These are phyloP conservation scores for Zaprionus kolodkinae DNA, from an alignment of 1,140 invertebrate genomes.

Conservation along the genomic window DNA sequence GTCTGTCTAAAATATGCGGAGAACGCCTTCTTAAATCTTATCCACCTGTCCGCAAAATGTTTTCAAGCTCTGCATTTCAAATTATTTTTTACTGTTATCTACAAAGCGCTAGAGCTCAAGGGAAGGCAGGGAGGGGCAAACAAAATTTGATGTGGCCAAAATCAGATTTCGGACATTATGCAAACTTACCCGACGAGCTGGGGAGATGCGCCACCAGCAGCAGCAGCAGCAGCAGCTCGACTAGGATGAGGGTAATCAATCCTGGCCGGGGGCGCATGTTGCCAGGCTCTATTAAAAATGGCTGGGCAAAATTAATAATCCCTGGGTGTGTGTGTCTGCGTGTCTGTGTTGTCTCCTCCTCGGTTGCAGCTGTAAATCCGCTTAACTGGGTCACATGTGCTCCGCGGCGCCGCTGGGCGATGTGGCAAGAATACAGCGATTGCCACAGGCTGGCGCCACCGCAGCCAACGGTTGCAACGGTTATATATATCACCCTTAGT, in stretches of 20 bases:
- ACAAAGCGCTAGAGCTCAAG: conserved; percentile 1
- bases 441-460: conserved; percentile 19
- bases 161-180: conserved; percentile 44
- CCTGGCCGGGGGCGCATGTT: conserved; percentile 54
- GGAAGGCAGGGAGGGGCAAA: background rate
- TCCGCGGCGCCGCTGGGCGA: conserved; percentile 37
- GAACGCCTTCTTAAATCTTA: conserved; percentile 15
- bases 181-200: conserved; percentile 60
- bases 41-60: conserved; percentile 47
- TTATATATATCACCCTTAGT: background rate
- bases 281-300: conserved; percentile 64
- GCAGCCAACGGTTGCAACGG: conserved; percentile 22
- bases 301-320: conserved; percentile 76
- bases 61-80: conserved; percentile 62
- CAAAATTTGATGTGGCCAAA: conserved; percentile 60
- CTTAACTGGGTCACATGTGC: conserved; percentile 75
- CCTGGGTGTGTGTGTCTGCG: conserved; percentile 35
- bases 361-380: conserved; percentile 46
- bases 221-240: background rate
- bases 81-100: conserved; percentile 45
- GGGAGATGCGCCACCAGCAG: conserved; percentile 17
- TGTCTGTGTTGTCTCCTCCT: conserved; percentile 10
- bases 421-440: conserved; percentile 18
- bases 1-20: conserved; percentile 45
- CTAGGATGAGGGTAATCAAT: conserved; percentile 42